Evolutionary conservation across 2,113 vertebrate species (phyloP), one percentile per base, ranked within the genome.

Genomic region (Gorsachius goisagi): DNA sequence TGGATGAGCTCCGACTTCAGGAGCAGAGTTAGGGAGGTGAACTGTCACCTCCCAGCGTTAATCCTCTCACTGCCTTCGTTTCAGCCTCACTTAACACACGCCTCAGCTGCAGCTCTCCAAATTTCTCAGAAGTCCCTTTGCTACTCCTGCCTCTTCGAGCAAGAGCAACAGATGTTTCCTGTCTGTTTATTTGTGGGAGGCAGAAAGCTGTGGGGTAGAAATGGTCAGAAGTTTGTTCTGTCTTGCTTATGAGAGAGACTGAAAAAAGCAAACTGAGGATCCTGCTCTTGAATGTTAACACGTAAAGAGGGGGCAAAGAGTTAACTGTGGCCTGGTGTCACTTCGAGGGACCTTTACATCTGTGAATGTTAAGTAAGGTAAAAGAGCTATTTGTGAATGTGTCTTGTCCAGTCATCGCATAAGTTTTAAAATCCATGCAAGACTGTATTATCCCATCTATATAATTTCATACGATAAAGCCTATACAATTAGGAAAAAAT

Each of bases 151-250:
- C 32, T 78, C 49, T 88, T 86, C 1, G 4, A 59, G 68, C 32
- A 92, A 74, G 47, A 77, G 17, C 37, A 90, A 47, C 88, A 96
- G 82, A 45, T 85, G 50, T 85, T 85, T 95, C 71, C 75, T 91
- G 50, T 55, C 62, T 60, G 6, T 73, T 74, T 76, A 28, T 78
- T 91, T 76, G 59, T 55, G 50, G 55, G 77, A 72, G 32, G 9
- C 41, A 90, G 67, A 79, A 68, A 88, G 19, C 32, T 66, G 69
- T 45, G 45, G 45, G 18, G 18, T 73, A 82, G 58, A 88, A 85
- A 39, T 24, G 15, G 45, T 72, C 26, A 82, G 72, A 94, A 75
- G 26, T 75, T 93, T 64, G 12, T 47, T 81, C 72, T 53, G 28
- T 73, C 26, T 35, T 60, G 22, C 30, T 75, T 88, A 13, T 26